Conservation (phyloP, 1,140 invertebrate species). For the Episyrphus balteatus region DNA sequence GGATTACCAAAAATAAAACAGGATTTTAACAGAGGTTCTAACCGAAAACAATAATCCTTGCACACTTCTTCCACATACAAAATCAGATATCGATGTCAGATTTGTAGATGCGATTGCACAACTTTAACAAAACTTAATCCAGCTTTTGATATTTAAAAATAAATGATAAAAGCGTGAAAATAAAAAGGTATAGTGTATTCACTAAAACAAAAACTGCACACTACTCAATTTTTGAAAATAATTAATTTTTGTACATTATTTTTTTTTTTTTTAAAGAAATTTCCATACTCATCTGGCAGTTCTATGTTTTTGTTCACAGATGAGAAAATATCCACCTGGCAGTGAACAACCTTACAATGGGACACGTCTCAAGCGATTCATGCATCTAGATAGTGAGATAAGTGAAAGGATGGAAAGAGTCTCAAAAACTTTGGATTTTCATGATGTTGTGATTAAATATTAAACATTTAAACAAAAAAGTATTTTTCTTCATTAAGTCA, state of each 20-base stretch:
- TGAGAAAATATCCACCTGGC: conserved; percentile 52
- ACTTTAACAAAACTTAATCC: background rate
- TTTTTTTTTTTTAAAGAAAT: background rate
- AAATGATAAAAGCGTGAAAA: background rate
- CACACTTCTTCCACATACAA: no score
- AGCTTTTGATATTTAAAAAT: background rate
- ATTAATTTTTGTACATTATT: no score
- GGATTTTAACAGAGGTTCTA: no score
- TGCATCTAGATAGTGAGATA: conserved; percentile 26
- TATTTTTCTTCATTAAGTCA: no score
- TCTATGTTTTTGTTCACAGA: conserved; percentile 33
- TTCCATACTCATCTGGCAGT: no score
- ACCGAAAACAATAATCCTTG: no score
- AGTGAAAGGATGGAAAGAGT: background rate
- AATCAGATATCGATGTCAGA: no score
- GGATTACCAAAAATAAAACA: no score
- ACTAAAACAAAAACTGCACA: background rate
- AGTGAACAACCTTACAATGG: conserved; percentile 43
- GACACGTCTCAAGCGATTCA: conserved; percentile 39
- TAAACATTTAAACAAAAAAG: no score
- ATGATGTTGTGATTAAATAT: background rate
- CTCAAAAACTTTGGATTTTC: background rate
- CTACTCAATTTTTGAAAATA: background rate
- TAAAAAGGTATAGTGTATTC: background rate
- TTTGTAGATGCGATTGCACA: no score